A percentile compares a stretch with the other conserved stretches of the same genome.
These are phyloP conservation scores for Octodonta nipae DNA, from an alignment of 2,888 invertebrate species.

Conservation along the genomic window DNA sequence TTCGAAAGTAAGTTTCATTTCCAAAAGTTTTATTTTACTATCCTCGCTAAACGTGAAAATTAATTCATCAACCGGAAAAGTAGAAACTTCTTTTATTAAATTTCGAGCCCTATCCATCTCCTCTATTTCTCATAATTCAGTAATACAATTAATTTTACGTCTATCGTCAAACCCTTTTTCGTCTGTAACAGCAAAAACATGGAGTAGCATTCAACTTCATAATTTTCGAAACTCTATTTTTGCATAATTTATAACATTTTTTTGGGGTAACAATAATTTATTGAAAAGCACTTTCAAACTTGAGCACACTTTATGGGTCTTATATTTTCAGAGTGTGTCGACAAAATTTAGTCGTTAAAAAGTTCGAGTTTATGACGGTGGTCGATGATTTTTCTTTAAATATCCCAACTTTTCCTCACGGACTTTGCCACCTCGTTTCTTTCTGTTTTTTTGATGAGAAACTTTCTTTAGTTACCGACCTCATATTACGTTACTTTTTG, in stretches of 20 bases:
- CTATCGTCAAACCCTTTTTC: too few relatives aligned
- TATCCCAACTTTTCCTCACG: conserved; percentile 22
- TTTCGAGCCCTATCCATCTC: too few relatives aligned
- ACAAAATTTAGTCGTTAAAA: conserved; percentile 25
- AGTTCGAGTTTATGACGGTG: conserved; percentile 28
- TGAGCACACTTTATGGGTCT: conserved; percentile 31
- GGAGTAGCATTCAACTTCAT: conserved; percentile 1
- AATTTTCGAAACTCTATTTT: conserved; percentile 12
- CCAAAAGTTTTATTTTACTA: too few relatives aligned
- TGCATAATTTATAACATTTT: conserved; percentile 29
- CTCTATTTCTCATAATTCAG: too few relatives aligned
- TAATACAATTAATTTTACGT: too few relatives aligned
- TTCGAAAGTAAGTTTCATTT: too few relatives aligned
- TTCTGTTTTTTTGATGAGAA: too few relatives aligned
- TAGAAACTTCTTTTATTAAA: too few relatives aligned
- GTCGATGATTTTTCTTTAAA: conserved; percentile 24
- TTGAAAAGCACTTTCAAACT: conserved; percentile 33
- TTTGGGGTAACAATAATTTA: conserved; percentile 32
- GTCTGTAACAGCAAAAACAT: neutral
- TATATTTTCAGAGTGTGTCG: conserved; percentile 21
- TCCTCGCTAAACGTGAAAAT: too few relatives aligned
- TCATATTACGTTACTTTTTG: too few relatives aligned
- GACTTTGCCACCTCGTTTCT: conserved; percentile 1
- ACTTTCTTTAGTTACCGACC: too few relatives aligned
- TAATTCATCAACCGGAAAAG: too few relatives aligned